Evolutionary conservation across 2,113 vertebrate genomes (phyloP), one percentile per base, ranked within the genome.

Genomic region (Ceyx cyanopectus): DNA sequence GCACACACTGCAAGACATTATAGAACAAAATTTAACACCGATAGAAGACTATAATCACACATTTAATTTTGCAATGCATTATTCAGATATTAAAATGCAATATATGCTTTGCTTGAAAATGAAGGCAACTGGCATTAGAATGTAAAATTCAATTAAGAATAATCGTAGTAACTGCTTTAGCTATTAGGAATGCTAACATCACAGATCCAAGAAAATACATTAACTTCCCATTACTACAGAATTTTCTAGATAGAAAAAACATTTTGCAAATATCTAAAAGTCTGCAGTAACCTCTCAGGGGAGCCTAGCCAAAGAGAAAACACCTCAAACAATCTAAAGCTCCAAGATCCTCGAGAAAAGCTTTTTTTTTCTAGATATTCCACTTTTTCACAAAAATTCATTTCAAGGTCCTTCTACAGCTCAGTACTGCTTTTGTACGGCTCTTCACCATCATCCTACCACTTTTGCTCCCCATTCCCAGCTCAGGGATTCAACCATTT

Each of bases 21-120:
- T 0, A 81, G 56, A 21, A 60, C 85, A 58, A 87, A 79, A 76
- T 19, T 54, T 48, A 92, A 82, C 15, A 82, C 51, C 41, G 41
- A 29, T 72, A 46, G 56, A 85, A 75, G 72, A 43, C 34, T 70
- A 14, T 50, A 93, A 87, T 68, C 87, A 75, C 50, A 85, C 53
- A 65, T 91, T 85, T 72, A 85, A 85, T 95, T 91, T 83, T 51
- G n/a, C 41, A 89, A 92, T 81, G 81, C 37, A 34, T 87, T 90
- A 77, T 74, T 72, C 68, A 80, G 60, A 87, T 81, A 92, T 78
- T 91, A 89, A 94, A 85, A 53, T 11, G 14, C 57, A 74, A 60
- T 73, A 83, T 29, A 89, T 21, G 24, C 23, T 77, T 77, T 70
- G 19, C 45, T 85, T 83, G 65, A 93, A 87, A 94, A 83, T 51